Conservation (phyloP, 1,140 invertebrate species). For the Drosophila sp. region DNA sequence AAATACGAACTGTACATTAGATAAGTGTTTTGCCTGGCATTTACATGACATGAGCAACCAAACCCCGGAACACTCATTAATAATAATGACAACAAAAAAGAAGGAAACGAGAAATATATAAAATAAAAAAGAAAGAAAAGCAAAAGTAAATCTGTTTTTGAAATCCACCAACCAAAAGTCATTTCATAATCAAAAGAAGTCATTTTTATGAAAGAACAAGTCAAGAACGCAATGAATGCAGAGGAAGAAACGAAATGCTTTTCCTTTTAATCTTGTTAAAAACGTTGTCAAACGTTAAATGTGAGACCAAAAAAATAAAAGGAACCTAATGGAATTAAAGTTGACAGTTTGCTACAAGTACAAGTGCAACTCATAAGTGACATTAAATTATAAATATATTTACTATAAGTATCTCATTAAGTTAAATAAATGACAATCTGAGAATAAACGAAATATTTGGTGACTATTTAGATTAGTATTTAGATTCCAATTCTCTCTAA, state of each 20-base stretch:
- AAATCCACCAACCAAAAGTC: not conserved
- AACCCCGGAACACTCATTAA: not conserved
- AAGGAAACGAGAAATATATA: not conserved
- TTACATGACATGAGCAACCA: conserved; percentile 33
- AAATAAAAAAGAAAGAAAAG: too few species aligned
- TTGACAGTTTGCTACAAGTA: not conserved
- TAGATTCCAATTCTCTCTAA: too few species aligned
- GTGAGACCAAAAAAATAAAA: not conserved
- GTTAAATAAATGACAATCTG: too few species aligned
- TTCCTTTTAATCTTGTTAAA: conserved; percentile 10
- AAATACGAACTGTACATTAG: conserved; percentile 35
- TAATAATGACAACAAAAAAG: not conserved
- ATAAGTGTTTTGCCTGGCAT: conserved; percentile 39
- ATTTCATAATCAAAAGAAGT: not conserved
- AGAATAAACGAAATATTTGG: too few species aligned
- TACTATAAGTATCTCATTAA: too few species aligned
- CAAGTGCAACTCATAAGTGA: too few species aligned
- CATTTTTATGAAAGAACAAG: not conserved
- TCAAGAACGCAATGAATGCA: not conserved
- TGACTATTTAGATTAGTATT: too few species aligned
- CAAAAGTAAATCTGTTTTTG: not conserved
- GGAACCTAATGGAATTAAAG: not conserved
- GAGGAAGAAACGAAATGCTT: not conserved
- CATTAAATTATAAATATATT: too few species aligned
- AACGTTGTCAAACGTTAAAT: conserved; percentile 5